Evolutionary conservation across 2,888 invertebrate genomes (phyloP).

Genomic region (Nebria brevicollis): DNA sequence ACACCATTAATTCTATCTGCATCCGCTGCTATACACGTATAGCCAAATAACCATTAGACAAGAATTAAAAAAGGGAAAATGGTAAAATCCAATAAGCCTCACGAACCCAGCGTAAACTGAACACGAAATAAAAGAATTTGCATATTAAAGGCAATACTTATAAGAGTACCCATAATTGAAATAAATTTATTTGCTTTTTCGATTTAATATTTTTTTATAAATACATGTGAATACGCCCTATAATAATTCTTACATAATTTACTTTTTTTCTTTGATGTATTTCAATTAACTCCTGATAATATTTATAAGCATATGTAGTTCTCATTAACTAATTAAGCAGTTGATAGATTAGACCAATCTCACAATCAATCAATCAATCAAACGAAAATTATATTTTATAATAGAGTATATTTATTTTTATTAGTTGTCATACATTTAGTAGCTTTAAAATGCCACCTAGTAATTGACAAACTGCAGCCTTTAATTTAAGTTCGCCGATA

Average conservation of each 20-base stretch:
- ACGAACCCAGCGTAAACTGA: background rate
- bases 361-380: no score
- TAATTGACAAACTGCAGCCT: background rate
- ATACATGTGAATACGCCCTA: background rate
- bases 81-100: background rate
- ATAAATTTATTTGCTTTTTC: slow-evolving; percentile 23
- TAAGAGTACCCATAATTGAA: background rate
- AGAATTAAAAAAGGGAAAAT: background rate
- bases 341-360: no score
- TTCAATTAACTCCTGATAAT: no score
- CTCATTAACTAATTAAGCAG: no score
- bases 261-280: no score
- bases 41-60: background rate
- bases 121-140: background rate
- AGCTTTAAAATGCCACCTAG: background rate
- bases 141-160: background rate
- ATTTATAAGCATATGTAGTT: no score
- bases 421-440: no score
- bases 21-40: slow-evolving; percentile 22
- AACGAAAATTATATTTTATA: no score
- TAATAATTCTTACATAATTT: no score
- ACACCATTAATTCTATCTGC: slow-evolving; percentile 32
- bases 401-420: no score
- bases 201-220: slow-evolving; percentile 27
- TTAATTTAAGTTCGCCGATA: background rate